phyloP scores from a whole-genome alignment of 2,888 invertebrate species.

The Azorinus chamasolen region DNA sequence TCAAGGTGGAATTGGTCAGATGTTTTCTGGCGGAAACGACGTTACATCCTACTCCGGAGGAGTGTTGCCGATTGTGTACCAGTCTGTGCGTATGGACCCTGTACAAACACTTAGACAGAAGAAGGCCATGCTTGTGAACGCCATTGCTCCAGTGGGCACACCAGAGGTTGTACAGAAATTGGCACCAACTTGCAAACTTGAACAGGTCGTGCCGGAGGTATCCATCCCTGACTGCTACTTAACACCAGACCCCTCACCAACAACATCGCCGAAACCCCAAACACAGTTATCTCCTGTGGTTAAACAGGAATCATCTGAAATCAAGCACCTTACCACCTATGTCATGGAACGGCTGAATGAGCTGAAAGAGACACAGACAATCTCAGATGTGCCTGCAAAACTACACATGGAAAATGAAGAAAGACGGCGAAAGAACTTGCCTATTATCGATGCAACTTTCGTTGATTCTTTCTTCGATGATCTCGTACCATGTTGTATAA shows the following conservation, averaged over 20 bases:
- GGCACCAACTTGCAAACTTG: constrained; percentile 61
- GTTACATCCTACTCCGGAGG: constrained; percentile 29
- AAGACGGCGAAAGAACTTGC: constrained; percentile 67
- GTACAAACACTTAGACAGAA: constrained; percentile 48
- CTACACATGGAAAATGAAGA: constrained; percentile 14
- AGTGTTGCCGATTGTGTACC: constrained; percentile 69
- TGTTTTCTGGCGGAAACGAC: constrained; percentile 24
- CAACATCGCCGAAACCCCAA: constrained; percentile 76
- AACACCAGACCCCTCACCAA: constrained; percentile 82
- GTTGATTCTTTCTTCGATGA: constrained; percentile 78
- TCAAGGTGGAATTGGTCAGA: constrained; percentile 12
- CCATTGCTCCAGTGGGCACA: constrained; percentile 44
- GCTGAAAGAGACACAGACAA: constrained; percentile 42
- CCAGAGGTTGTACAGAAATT: constrained; percentile 63
- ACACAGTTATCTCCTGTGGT: constrained; percentile 20
- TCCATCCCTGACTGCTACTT: constrained; percentile 78
- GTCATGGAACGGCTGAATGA: constrained; percentile 57
- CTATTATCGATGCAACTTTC: constrained; percentile 73
- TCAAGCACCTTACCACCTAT: constrained; percentile 68
- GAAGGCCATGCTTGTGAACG: constrained; percentile 51
- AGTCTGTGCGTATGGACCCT: constrained; percentile 44
- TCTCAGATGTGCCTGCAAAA: constrained; percentile 35
- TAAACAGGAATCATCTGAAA: constrained; percentile 64
- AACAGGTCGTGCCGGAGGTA: constrained; percentile 78
- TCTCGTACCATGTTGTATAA: constrained; percentile 35